These are phyloP conservation scores for Resseliella maxima DNA, from an alignment of 2,888 invertebrate species.

Conservation along the genomic window DNA sequence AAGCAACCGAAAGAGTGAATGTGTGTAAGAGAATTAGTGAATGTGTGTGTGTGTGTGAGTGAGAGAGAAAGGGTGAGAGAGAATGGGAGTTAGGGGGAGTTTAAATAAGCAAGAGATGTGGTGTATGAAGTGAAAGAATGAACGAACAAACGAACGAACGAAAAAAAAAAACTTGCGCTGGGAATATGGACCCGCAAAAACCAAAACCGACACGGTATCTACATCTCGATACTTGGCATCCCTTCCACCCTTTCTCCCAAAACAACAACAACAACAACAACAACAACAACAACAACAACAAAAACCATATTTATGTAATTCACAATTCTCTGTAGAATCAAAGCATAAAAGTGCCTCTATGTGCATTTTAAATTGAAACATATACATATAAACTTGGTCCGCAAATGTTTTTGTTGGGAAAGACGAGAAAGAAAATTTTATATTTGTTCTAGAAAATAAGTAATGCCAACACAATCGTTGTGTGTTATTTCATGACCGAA, in stretches of 20 bases:
- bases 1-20: background rate
- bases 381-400: conserved; percentile 24
- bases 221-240: conserved; percentile 31
- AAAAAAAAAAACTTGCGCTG: background rate
- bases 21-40: background rate
- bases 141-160: background rate
- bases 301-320: conserved; percentile 18
- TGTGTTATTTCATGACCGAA: conserved; percentile 27
- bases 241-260: background rate
- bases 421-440: conserved; percentile 29
- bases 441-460: conserved; percentile 34
- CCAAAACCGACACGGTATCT: conserved; percentile 50
- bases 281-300: background rate
- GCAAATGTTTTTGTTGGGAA: background rate
- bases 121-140: background rate
- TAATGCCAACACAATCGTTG: conserved; percentile 26
- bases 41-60: too few species aligned
- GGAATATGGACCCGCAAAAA: conserved; percentile 3
- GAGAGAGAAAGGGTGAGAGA: background rate
- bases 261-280: background rate
- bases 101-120: too few species aligned
- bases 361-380: conserved; percentile 39
- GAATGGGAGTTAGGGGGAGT: background rate
- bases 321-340: conserved; percentile 27
- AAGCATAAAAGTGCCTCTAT: conserved; percentile 36